These are phyloP conservation scores for Felis chaus DNA, from an alignment of 2,113 vertebrate species.

Conservation along the genomic window DNA sequence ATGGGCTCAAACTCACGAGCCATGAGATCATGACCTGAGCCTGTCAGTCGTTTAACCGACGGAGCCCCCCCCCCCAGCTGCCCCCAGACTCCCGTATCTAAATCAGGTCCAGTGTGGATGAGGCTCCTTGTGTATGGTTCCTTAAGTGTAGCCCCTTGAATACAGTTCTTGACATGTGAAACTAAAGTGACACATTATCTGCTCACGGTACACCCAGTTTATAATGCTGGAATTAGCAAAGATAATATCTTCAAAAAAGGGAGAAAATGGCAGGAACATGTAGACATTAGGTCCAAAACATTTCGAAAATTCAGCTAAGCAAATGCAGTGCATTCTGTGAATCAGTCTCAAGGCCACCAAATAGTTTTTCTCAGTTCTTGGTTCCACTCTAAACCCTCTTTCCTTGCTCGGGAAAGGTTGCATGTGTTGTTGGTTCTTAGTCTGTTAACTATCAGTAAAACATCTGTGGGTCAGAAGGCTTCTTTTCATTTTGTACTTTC, in stretches of 20 bases:
- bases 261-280: background rate
- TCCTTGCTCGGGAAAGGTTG: background rate
- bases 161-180: background rate
- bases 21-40: too few relatives aligned
- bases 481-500: background rate
- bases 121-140: background rate
- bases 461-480: background rate
- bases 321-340: background rate
- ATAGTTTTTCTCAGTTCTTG: background rate
- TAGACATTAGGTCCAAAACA: background rate
- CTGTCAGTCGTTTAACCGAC: too few relatives aligned
- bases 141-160: background rate
- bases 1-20: too few relatives aligned
- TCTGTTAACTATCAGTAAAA: background rate
- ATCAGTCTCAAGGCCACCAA: background rate
- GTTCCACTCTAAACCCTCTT: background rate
- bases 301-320: background rate
- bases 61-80: too few relatives aligned
- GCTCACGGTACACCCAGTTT: fast-evolving
- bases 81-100: background rate
- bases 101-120: background rate
- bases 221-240: background rate
- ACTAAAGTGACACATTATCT: background rate
- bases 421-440: background rate
- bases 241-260: background rate